Percentiles rank a stretch among this genome's conserved stretches.
These are phyloP conservation scores for Crepidodera aurea DNA, from an alignment of 2,888 invertebrate genomes.

Conservation along the genomic window DNA sequence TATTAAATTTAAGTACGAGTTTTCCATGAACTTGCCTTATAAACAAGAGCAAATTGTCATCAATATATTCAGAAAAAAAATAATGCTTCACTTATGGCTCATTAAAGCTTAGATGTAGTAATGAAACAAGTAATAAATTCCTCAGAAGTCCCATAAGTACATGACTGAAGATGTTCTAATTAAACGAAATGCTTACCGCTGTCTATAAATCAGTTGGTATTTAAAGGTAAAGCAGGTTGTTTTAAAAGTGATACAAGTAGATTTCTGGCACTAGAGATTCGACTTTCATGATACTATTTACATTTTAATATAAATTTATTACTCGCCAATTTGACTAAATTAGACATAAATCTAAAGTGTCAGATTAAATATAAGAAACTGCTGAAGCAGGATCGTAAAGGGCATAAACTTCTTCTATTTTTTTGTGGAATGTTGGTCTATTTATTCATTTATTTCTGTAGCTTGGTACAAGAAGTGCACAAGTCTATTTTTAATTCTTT, in stretches of 20 bases:
- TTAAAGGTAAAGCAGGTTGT: slow-evolving; percentile 7
- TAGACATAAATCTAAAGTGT: too few species aligned
- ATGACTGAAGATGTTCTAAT: slow-evolving; percentile 41
- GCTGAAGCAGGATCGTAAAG: too few species aligned
- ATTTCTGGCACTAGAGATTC: background rate
- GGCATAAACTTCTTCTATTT: too few species aligned
- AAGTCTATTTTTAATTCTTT: too few species aligned
- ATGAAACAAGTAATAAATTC: slow-evolving; percentile 46
- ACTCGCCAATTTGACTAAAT: background rate
- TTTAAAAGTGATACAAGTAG: slow-evolving; percentile 1
- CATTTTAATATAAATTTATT: background rate
- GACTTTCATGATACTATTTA: background rate
- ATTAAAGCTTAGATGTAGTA: slow-evolving; percentile 39
- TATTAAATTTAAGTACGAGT: slow-evolving; percentile 22
- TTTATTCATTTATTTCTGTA: too few species aligned
- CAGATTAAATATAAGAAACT: too few species aligned
- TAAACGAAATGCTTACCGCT: slow-evolving; percentile 33
- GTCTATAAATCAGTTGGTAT: slow-evolving; percentile 35
- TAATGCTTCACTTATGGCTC: slow-evolving; percentile 40
- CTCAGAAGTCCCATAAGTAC: slow-evolving; percentile 39
- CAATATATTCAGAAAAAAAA: slow-evolving; percentile 21
- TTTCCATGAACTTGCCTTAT: slow-evolving; percentile 17
- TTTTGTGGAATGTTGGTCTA: too few species aligned
- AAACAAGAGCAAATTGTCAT: slow-evolving; percentile 27
- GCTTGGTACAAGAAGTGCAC: too few species aligned